Percentiles rank a stretch among this genome's conserved stretches.
Conservation (phyloP, 2,113 vertebrate species). For the Odocoileus hemionus region DNA sequence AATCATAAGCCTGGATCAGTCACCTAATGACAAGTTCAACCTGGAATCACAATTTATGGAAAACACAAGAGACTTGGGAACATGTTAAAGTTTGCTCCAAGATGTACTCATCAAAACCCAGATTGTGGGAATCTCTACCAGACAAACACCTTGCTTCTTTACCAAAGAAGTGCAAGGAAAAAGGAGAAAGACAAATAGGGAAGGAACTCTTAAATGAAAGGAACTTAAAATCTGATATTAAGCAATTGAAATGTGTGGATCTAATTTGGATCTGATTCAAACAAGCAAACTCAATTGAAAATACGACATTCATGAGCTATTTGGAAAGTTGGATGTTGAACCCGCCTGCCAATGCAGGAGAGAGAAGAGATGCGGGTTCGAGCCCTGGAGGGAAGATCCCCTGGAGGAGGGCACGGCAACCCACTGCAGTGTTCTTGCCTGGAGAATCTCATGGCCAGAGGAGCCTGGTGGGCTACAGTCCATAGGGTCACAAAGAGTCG, state of each 20-base stretch:
- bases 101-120: not conserved
- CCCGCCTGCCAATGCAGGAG: not conserved
- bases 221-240: not conserved
- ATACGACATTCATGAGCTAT: not conserved
- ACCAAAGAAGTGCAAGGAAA: not conserved
- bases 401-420: not conserved
- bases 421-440: not conserved
- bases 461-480: not conserved
- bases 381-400: not conserved
- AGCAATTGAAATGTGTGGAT: not conserved
- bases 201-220: not conserved
- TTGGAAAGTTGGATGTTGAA: not conserved
- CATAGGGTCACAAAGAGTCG: not conserved
- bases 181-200: not conserved
- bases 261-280: constrained; percentile 1
- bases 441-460: not conserved
- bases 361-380: not conserved
- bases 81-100: not conserved
- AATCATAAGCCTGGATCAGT: not conserved
- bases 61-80: not conserved
- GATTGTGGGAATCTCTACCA: not conserved
- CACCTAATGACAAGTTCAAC: not conserved
- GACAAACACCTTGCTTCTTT: not conserved
- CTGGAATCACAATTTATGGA: not conserved
- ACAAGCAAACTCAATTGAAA: not conserved